Percentiles rank a stretch among this genome's conserved stretches.
phyloP scores from a whole-genome alignment of 2,888 invertebrate species.

The Temnothorax ravouxi region DNA sequence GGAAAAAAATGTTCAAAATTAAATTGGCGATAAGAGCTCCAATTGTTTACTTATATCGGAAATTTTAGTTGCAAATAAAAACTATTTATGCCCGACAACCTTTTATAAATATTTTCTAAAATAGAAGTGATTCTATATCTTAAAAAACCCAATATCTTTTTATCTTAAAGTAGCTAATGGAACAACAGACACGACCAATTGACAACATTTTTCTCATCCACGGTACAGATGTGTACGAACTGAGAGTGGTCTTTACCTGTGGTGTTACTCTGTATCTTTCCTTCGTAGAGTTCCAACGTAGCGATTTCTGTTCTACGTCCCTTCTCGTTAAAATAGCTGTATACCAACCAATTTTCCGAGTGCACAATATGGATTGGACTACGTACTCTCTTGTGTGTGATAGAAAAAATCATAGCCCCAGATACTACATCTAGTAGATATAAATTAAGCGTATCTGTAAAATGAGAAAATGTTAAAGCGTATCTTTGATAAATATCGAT shows the following conservation, averaged over 20 bases:
- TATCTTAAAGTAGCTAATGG: not conserved
- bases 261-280: conserved; percentile 93
- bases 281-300: conserved; percentile 98
- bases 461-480: conserved; percentile 36
- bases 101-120: not conserved
- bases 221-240: not conserved
- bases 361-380: conserved; percentile 96
- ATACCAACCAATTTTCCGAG: conserved; percentile 98
- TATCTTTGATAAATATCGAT: not conserved
- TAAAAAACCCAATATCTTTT: not conserved
- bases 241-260: conserved; percentile 85
- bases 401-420: conserved; percentile 94
- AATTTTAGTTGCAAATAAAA: not conserved
- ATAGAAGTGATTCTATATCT: not conserved
- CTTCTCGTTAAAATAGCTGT: conserved; percentile 97
- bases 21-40: not conserved
- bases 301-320: conserved; percentile 96
- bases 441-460: conserved; percentile 92
- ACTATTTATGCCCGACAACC: not conserved
- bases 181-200: not conserved
- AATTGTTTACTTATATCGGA: not conserved
- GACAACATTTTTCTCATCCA: not conserved
- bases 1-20: conserved; percentile 13
- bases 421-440: conserved; percentile 96
- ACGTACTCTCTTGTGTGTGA: conserved; percentile 94